Percentiles rank a stretch among this genome's conserved stretches.
phyloP scores from a whole-genome alignment of 2,113 vertebrate species.

The Eretmochelys imbricata region DNA sequence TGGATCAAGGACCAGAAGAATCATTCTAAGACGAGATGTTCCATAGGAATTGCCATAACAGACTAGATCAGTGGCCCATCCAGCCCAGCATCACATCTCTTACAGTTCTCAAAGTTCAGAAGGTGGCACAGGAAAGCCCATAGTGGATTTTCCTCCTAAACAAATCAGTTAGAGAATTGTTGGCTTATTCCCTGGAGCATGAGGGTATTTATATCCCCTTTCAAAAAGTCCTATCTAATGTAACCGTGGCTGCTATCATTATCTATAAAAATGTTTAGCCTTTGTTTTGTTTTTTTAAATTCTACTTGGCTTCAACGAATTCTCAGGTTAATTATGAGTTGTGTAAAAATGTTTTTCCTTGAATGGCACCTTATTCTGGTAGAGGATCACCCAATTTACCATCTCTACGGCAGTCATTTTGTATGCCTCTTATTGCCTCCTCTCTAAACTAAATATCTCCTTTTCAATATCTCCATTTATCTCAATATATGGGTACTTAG shows the following conservation, averaged over 20 bases:
- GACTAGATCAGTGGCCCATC: not conserved
- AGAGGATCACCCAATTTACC: not conserved
- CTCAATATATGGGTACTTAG: not conserved
- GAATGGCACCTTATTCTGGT: not conserved
- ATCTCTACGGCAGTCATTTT: accelerated
- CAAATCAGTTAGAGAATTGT: not conserved
- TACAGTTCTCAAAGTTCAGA: not conserved
- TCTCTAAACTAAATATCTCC: not conserved
- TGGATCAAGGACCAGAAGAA: not conserved
- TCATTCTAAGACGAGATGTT: not conserved
- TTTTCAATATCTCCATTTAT: not conserved
- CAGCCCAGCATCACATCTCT: not conserved
- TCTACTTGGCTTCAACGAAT: not conserved
- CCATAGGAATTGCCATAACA: not conserved
- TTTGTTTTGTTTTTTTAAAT: not conserved
- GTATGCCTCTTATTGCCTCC: not conserved
- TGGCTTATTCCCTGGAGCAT: not conserved
- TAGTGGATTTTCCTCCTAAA: not conserved
- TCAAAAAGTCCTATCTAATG: not conserved
- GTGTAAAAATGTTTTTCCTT: not conserved
- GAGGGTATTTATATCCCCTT: not conserved
- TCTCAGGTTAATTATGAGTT: not conserved
- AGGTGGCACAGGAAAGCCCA: not conserved
- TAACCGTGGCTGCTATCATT: not conserved
- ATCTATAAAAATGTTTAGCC: not conserved